Evolutionary conservation across 2,113 vertebrate species (phyloP).

Genomic region (Pycnonotus jocosus): DNA sequence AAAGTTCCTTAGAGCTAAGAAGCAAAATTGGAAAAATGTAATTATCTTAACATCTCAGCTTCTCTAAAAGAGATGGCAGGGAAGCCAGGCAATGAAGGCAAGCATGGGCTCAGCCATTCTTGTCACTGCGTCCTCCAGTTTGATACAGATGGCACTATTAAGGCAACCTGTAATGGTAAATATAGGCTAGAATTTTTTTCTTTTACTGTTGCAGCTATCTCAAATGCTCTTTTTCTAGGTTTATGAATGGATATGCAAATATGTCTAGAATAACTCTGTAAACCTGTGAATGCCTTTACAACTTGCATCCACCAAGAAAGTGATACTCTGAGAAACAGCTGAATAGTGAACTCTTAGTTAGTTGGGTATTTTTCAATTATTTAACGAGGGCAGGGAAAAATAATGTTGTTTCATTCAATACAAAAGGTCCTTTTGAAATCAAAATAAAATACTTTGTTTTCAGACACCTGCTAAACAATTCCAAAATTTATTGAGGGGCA

Average conservation of each 20-base stretch:
- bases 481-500: background rate
- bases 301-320: background rate
- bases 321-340: background rate
- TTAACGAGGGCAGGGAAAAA: background rate
- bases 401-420: background rate
- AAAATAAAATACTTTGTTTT: background rate
- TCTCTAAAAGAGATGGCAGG: background rate
- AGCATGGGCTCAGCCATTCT: background rate
- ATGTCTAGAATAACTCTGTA: background rate
- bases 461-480: background rate
- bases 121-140: background rate
- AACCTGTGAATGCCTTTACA: background rate
- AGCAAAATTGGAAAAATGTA: background rate
- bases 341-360: background rate
- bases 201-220: background rate
- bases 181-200: background rate
- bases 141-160: background rate
- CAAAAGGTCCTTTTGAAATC: background rate
- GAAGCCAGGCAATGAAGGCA: accelerated
- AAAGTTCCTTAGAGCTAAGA: background rate
- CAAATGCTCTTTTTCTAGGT: background rate
- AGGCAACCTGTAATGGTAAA: background rate
- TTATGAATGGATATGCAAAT: background rate
- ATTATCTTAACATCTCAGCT: background rate
- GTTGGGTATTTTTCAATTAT: background rate